These are phyloP conservation scores for Bombus breviceps DNA, from an alignment of 1,140 invertebrate genomes.

Conservation along the genomic window DNA sequence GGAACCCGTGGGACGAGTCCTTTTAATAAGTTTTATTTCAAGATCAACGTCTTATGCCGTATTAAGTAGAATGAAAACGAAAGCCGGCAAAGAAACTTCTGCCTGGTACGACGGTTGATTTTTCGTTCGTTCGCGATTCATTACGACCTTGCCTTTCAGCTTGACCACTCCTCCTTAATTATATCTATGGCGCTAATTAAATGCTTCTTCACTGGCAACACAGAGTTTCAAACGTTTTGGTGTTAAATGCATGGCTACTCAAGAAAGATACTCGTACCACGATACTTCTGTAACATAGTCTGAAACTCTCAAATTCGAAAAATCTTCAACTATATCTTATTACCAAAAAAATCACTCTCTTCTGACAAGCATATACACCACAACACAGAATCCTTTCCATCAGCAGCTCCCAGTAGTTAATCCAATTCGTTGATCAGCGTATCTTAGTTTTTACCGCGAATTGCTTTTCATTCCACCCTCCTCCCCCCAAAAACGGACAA, in stretches of 20 bases:
- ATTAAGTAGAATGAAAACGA: constrained; percentile 54
- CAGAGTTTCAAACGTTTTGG: not conserved
- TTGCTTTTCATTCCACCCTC: not conserved
- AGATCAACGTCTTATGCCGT: constrained; percentile 52
- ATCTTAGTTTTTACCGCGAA: not conserved
- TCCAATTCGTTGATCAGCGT: not conserved
- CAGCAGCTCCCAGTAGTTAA: not conserved
- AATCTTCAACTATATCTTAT: not conserved
- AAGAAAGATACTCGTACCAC: too few species aligned
- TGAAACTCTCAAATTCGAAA: too few species aligned
- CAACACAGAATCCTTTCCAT: not conserved
- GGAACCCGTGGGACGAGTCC: constrained; percentile 41
- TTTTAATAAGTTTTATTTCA: constrained; percentile 58
- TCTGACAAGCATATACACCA: too few species aligned
- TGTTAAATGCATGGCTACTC: not conserved
- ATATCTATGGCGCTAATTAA: constrained; percentile 40
- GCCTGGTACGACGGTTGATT: not conserved
- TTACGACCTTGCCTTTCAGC: constrained; percentile 48
- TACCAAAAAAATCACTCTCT: not conserved
- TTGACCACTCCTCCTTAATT: constrained; percentile 44
- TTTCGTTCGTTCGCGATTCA: constrained; percentile 40
- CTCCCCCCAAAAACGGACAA: not conserved
- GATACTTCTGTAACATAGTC: too few species aligned
- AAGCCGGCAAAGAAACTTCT: constrained; percentile 44
- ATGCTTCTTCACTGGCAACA: not conserved